A percentile compares a stretch with the other conserved stretches of the same genome.
phyloP scores from a whole-genome alignment of 2,888 invertebrate genomes.

The Sphaerophoria rueppellii region DNA sequence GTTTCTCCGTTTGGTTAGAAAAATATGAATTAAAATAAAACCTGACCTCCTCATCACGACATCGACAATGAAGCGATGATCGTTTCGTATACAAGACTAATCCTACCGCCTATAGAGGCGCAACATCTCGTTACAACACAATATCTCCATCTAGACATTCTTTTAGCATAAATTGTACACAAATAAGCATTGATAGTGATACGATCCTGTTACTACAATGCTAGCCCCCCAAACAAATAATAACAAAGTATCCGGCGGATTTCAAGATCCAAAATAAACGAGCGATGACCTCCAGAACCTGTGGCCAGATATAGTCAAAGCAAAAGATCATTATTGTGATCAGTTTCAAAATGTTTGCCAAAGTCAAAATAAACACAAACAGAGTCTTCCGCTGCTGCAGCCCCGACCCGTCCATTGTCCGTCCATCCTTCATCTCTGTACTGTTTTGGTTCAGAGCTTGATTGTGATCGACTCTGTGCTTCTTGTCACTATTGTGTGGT shows the following conservation, averaged over 20 bases:
- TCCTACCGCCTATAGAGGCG: not conserved
- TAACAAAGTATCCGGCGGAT: slow-evolving; percentile 13
- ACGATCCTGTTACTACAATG: not conserved
- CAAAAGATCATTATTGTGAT: slow-evolving; percentile 34
- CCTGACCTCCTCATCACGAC: slow-evolving; percentile 14
- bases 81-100: slow-evolving; percentile 31
- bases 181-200: not conserved
- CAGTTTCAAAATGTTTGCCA: slow-evolving; percentile 15
- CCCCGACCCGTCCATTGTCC: not conserved
- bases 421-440: not conserved
- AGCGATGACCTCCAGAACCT: slow-evolving; percentile 64
- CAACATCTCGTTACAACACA: slow-evolving; percentile 21
- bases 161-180: not conserved
- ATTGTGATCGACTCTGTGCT: slow-evolving; percentile 23
- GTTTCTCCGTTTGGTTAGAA: not conserved
- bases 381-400: not conserved
- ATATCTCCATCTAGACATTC: not conserved
- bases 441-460: slow-evolving; percentile 2
- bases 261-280: slow-evolving; percentile 51
- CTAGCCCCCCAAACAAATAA: slow-evolving; percentile 7
- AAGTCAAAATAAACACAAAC: too few species aligned
- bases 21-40: slow-evolving; percentile 16
- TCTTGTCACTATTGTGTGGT: slow-evolving; percentile 22
- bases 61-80: not conserved
- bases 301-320: slow-evolving; percentile 62